phyloP scores from a whole-genome alignment of 2,113 vertebrate genomes.

The Dendrocopos noguchii region DNA sequence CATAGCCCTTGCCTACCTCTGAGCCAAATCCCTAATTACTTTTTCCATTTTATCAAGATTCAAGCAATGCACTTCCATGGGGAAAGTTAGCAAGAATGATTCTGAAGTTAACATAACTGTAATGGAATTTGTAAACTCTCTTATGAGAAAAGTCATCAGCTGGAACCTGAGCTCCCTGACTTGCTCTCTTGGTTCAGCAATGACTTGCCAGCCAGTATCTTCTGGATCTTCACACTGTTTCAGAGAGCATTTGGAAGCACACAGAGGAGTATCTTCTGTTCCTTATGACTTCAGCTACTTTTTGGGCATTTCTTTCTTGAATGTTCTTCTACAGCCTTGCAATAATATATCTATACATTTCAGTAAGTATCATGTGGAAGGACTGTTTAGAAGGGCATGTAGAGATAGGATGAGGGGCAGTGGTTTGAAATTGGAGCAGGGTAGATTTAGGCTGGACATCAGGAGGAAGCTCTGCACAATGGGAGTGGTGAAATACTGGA shows the following conservation, averaged over 20 bases:
- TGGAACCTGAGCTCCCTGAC: constrained; percentile 22
- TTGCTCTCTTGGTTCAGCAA: constrained; percentile 3
- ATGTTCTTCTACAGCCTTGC: not conserved
- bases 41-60: constrained; percentile 42
- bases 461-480: too few relatives aligned
- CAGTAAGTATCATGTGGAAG: not conserved
- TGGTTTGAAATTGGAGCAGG: too few relatives aligned
- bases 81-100: constrained; percentile 5
- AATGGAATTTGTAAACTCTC: constrained; percentile 33
- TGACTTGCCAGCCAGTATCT: not conserved
- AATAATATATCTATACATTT: not conserved
- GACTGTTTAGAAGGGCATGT: too few relatives aligned
- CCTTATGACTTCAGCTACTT: not conserved
- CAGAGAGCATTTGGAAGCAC: not conserved
- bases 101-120: not conserved
- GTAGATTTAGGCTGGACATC: too few relatives aligned
- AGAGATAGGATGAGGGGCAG: too few relatives aligned
- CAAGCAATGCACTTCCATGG: constrained; percentile 16
- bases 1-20: not conserved
- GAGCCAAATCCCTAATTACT: constrained; percentile 55
- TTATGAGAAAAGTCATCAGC: not conserved
- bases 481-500: too few relatives aligned
- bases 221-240: not conserved
- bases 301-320: not conserved
- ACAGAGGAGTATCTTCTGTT: not conserved